Conservation (phyloP, 2,888 invertebrate genomes). For the Sesia bembeciformis region DNA sequence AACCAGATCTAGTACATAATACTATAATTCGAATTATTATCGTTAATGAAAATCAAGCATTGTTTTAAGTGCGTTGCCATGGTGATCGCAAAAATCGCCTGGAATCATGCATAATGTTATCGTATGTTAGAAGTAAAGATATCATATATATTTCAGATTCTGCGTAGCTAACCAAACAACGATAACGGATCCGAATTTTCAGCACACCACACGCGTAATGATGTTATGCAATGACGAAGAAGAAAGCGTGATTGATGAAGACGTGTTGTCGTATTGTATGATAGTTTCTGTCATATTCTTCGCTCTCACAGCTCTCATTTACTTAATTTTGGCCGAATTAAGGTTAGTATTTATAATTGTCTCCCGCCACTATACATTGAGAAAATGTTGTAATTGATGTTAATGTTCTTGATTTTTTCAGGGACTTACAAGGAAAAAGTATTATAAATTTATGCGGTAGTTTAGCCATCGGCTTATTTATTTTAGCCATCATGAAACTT, state of each 20-base stretch:
- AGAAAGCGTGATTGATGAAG: constrained; percentile 12
- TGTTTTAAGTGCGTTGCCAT: too few relatives aligned
- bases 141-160: constrained; percentile 19
- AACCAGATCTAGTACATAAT: too few relatives aligned
- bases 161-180: constrained; percentile 31
- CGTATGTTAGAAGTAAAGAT: not conserved
- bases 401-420: constrained; percentile 19
- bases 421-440: constrained; percentile 58
- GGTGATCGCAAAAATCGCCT: too few relatives aligned
- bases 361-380: not conserved
- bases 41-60: too few relatives aligned
- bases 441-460: constrained; percentile 47
- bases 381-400: too few relatives aligned
- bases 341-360: constrained; percentile 22
- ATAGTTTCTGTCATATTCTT: constrained; percentile 43
- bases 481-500: constrained; percentile 38
- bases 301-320: constrained; percentile 35
- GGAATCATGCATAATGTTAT: not conserved
- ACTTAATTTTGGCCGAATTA: constrained; percentile 36
- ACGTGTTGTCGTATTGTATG: constrained; percentile 39
- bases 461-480: constrained; percentile 34
- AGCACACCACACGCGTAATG: constrained; percentile 10
- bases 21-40: too few relatives aligned
- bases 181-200: constrained; percentile 15
- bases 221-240: constrained; percentile 26